These are phyloP conservation scores for Xenotilapia longispinis DNA, from an alignment of 2,113 vertebrate genomes.

Conservation along the genomic window DNA sequence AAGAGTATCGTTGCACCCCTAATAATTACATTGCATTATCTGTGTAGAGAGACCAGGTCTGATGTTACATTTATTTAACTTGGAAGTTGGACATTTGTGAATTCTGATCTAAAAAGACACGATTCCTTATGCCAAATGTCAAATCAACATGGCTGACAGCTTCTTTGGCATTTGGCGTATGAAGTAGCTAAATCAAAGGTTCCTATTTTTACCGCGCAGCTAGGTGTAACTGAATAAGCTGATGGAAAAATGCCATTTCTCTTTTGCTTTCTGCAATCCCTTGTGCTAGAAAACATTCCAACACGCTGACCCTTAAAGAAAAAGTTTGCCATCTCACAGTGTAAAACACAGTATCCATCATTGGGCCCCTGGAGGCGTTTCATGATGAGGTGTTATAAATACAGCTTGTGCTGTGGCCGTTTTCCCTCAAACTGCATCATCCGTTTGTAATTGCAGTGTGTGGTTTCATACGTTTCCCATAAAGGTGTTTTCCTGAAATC, in stretches of 20 bases:
- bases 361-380: conserved; percentile 4
- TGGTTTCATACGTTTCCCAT: conserved; percentile 13
- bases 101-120: background rate
- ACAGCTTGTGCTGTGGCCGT: background rate
- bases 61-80: background rate
- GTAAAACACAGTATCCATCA: conserved; percentile 29
- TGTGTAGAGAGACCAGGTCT: background rate
- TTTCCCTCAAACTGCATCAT: conserved; percentile 16
- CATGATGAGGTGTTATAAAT: conserved; percentile 25
- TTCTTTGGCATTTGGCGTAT: background rate
- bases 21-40: background rate
- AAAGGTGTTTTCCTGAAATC: background rate
- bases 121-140: background rate
- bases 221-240: background rate
- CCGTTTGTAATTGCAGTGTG: conserved; percentile 29
- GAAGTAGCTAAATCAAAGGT: background rate
- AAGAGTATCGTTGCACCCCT: background rate
- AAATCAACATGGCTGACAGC: background rate
- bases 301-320: background rate
- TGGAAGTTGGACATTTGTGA: background rate
- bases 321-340: background rate
- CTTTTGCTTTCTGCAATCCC: background rate
- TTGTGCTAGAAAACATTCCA: background rate
- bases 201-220: background rate
- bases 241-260: background rate